Evolutionary conservation across 2,888 invertebrate species (phyloP).

Genomic region (Antitype chi): DNA sequence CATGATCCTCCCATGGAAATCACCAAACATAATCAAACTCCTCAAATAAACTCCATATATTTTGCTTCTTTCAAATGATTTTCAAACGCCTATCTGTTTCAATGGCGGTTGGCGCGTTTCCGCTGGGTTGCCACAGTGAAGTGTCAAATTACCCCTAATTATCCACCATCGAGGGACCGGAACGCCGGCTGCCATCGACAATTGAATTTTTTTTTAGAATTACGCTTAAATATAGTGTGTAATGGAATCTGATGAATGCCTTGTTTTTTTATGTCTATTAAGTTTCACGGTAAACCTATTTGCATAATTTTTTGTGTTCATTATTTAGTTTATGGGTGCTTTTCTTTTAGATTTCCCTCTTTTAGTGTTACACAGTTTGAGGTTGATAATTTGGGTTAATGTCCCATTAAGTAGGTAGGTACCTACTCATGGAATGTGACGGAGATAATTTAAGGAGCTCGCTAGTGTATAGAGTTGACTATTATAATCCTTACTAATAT

Average conservation of each 20-base stretch:
- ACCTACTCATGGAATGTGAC: neutral
- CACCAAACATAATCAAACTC: neutral
- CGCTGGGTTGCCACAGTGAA: conserved; percentile 71
- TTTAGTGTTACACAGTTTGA: neutral
- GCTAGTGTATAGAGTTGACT: no score
- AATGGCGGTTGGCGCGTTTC: conserved; percentile 70
- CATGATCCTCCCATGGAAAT: neutral
- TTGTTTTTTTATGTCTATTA: conserved; percentile 62
- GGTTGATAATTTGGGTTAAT: neutral
- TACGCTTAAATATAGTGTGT: conserved; percentile 69
- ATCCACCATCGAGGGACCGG: conserved; percentile 73
- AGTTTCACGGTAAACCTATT: conserved; percentile 58
- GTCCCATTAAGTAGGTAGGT: neutral
- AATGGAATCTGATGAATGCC: conserved; percentile 66
- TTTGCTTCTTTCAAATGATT: conserved; percentile 56
- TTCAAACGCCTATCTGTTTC: conserved; percentile 67
- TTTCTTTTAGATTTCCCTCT: conserved; percentile 41
- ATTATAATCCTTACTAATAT: no score
- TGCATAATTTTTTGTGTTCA: conserved; percentile 59
- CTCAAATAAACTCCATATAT: conserved; percentile 44
- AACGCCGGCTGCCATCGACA: conserved; percentile 70
- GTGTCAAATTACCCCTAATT: conserved; percentile 80
- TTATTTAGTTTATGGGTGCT: conserved; percentile 34
- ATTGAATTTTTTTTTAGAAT: conserved; percentile 70
- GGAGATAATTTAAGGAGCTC: neutral